Conservation (phyloP, 1,140 invertebrate species). For the Limonius californicus region DNA sequence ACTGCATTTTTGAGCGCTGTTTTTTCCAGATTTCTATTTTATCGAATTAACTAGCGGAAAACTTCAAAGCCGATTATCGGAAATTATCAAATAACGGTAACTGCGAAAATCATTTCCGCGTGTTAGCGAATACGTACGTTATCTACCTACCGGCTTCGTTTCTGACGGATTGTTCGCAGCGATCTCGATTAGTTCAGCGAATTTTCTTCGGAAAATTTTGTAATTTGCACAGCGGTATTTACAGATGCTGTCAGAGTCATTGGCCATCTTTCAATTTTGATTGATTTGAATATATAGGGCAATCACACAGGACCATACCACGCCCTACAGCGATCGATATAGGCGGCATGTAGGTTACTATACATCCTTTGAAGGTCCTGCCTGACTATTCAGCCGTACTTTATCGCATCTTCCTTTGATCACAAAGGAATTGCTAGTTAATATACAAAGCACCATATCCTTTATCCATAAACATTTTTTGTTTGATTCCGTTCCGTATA, state of each 20-base stretch:
- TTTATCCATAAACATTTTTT: neutral
- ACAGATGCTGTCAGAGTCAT: neutral
- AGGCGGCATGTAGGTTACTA: conserved; percentile 16
- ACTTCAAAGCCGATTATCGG: too few species aligned
- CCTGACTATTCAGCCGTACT: conserved; percentile 3
- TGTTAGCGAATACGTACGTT: too few species aligned
- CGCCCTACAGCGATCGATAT: conserved; percentile 20
- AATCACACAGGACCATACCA: conserved; percentile 15
- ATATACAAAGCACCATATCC: neutral
- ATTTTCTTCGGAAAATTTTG: neutral
- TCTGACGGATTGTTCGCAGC: neutral
- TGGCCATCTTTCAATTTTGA: conserved; percentile 14
- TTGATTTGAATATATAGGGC: conserved; percentile 13
- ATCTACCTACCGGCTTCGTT: too few species aligned
- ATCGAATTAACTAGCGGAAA: too few species aligned
- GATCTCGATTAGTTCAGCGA: neutral
- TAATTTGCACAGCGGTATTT: neutral
- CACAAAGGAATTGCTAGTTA: conserved; percentile 12
- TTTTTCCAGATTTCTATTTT: too few species aligned
- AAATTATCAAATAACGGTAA: too few species aligned
- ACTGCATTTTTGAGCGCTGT: too few species aligned
- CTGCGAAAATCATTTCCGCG: too few species aligned
- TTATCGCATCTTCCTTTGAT: conserved; percentile 9
- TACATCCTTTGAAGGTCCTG: conserved; percentile 13
- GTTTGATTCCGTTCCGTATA: too few species aligned